Evolutionary conservation across 2,888 invertebrate species (phyloP).

Genomic region (Marasmarcha lunaedactyla): DNA sequence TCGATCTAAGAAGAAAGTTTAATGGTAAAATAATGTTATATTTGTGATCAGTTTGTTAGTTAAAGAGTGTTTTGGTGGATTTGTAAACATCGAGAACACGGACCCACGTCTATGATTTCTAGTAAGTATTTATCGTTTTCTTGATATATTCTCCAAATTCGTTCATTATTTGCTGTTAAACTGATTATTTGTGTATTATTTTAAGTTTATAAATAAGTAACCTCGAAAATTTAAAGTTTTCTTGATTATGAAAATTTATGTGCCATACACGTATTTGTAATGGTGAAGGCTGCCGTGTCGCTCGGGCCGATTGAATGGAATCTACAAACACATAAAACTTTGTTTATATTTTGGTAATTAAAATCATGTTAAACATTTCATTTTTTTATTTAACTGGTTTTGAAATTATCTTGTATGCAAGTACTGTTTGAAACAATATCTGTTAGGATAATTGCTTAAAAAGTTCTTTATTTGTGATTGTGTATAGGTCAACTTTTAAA

Average conservation of each 20-base stretch:
- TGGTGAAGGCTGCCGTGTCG: constrained; percentile 5
- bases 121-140: constrained; percentile 59
- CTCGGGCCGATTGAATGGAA: background rate
- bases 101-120: constrained; percentile 69
- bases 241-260: constrained; percentile 28
- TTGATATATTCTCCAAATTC: constrained; percentile 22
- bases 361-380: no score
- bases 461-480: no score
- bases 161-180: constrained; percentile 25
- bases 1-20: constrained; percentile 27
- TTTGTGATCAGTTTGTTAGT: constrained; percentile 42
- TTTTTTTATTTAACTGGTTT: constrained; percentile 11
- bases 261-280: constrained; percentile 26
- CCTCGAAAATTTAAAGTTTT: constrained; percentile 37
- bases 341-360: constrained; percentile 11
- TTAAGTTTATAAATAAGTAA: constrained; percentile 27
- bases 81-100: constrained; percentile 64
- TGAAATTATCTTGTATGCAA: no score
- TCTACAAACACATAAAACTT: constrained; percentile 14
- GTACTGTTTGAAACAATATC: no score
- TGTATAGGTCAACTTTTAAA: no score
- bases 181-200: constrained; percentile 21
- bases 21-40: constrained; percentile 42
- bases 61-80: constrained; percentile 44
- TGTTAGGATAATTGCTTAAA: no score